Percentiles rank a stretch among this genome's conserved stretches.
Evolutionary conservation across 2,113 vertebrate genomes (phyloP).

Genomic region (western clawed frog (Xenopus tropicalis)): DNA sequence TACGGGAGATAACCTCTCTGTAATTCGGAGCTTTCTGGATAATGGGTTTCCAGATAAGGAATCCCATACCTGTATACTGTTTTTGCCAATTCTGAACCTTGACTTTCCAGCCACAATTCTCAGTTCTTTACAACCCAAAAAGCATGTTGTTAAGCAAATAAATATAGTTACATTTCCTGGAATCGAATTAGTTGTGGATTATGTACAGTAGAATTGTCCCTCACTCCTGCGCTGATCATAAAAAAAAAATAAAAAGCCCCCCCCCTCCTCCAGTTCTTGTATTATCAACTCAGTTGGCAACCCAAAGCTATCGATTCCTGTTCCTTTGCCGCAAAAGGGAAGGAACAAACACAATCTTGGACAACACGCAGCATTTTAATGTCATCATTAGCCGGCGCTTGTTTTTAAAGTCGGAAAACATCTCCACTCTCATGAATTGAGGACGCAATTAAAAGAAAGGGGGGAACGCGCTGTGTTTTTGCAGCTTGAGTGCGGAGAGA

Average conservation of each 20-base stretch:
- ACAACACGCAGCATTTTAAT: conserved; percentile 55
- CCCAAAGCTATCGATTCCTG: not conserved
- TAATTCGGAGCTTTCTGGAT: too few relatives aligned
- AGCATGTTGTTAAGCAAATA: too few relatives aligned
- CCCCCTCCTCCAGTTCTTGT: not conserved
- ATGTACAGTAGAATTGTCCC: too few relatives aligned
- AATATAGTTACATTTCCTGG: too few relatives aligned
- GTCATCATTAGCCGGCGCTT: conserved; percentile 61
- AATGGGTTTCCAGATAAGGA: too few relatives aligned
- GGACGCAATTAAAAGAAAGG: conserved; percentile 65
- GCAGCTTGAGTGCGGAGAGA: conserved; percentile 64
- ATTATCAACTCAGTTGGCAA: not conserved
- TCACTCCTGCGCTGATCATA: not conserved
- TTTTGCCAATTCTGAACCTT: too few relatives aligned
- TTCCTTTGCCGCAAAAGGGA: not conserved
- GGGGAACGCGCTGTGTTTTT: conserved; percentile 62
- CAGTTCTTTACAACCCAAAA: too few relatives aligned
- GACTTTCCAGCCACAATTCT: too few relatives aligned
- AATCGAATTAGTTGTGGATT: too few relatives aligned
- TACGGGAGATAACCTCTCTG: too few relatives aligned
- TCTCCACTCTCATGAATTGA: conserved; percentile 48
- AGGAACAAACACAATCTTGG: conserved; percentile 22
- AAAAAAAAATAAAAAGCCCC: not conserved
- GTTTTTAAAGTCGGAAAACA: conserved; percentile 35
- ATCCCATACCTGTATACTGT: too few relatives aligned